Percentiles rank a stretch among this genome's conserved stretches.
These are phyloP conservation scores for Pocillopora verrucosa DNA, from an alignment of 64 coral and sea anemone species.

Conservation along the genomic window DNA sequence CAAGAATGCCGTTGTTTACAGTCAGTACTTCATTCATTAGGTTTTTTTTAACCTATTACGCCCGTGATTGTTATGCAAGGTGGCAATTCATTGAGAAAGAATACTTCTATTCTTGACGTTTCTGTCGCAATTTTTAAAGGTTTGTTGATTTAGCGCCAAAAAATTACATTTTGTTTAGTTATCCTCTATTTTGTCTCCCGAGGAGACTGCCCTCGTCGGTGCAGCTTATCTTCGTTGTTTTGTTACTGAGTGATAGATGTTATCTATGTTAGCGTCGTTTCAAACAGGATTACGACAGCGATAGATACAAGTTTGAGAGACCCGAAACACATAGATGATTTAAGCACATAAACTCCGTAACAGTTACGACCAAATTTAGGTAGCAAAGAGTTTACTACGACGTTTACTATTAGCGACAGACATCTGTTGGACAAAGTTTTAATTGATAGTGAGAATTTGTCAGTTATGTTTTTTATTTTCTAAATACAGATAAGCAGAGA, in stretches of 20 bases:
- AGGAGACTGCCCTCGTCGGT: background rate
- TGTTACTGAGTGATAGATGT: background rate
- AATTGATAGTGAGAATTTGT: background rate
- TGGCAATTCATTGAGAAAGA: too few relatives aligned
- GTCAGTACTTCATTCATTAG: too few relatives aligned
- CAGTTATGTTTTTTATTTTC: background rate
- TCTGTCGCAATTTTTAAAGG: too few relatives aligned
- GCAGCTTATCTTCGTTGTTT: slow-evolving; percentile 3
- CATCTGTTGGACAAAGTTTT: background rate
- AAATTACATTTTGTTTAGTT: too few relatives aligned
- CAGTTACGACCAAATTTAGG: background rate
- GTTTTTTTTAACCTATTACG: too few relatives aligned
- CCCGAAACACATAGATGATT: background rate
- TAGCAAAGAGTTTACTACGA: background rate
- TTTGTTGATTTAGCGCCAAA: too few relatives aligned
- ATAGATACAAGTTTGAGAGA: background rate
- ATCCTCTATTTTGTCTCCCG: background rate
- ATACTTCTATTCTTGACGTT: too few relatives aligned
- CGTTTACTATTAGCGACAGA: background rate
- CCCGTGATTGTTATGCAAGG: too few relatives aligned
- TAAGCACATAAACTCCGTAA: background rate
- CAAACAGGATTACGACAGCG: slow-evolving; percentile 3
- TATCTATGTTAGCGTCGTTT: slow-evolving; percentile 1
- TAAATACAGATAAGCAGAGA: background rate
- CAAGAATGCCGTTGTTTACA: too few relatives aligned